These are phyloP conservation scores for Phyto melanocephala DNA, from an alignment of 2,888 invertebrate species.

Conservation along the genomic window DNA sequence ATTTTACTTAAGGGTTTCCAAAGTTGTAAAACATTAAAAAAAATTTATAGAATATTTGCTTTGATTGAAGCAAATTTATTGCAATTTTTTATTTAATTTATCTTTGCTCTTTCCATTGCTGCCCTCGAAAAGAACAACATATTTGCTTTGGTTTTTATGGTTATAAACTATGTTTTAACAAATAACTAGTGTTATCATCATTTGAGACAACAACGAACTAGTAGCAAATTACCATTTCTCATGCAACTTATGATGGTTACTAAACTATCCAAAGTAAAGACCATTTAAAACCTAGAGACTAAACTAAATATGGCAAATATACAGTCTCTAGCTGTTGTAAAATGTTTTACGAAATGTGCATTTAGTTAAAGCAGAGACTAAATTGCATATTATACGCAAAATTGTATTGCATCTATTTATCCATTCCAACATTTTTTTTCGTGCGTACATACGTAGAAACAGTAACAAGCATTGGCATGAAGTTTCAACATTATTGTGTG, in stretches of 20 bases:
- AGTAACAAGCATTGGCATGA: not conserved
- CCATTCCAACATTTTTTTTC: not conserved
- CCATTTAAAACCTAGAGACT: conserved; percentile 29
- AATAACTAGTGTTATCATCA: conserved; percentile 54
- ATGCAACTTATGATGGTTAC: conserved; percentile 51
- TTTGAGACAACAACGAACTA: conserved; percentile 40
- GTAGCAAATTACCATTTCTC: conserved; percentile 37
- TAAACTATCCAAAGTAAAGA: conserved; percentile 48
- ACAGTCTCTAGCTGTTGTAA: conserved; percentile 41
- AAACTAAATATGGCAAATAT: conserved; percentile 22
- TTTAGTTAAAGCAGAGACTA: conserved; percentile 22
- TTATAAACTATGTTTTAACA: conserved; percentile 7
- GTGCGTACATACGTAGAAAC: not conserved
- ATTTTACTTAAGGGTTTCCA: conserved; percentile 2
- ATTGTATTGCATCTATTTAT: conserved; percentile 14
- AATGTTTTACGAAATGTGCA: conserved; percentile 51
- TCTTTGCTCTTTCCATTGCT: not conserved
- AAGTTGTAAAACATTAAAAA: not conserved
- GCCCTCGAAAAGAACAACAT: not conserved
- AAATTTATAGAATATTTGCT: not conserved
- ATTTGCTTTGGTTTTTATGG: not conserved
- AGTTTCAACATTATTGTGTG: not conserved
- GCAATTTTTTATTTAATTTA: conserved; percentile 14
- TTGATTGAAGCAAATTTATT: conserved; percentile 34
- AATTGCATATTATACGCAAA: conserved; percentile 41